Evolutionary conservation across 2,888 invertebrate genomes (phyloP).

Genomic region (Polyommatus iphigenia): DNA sequence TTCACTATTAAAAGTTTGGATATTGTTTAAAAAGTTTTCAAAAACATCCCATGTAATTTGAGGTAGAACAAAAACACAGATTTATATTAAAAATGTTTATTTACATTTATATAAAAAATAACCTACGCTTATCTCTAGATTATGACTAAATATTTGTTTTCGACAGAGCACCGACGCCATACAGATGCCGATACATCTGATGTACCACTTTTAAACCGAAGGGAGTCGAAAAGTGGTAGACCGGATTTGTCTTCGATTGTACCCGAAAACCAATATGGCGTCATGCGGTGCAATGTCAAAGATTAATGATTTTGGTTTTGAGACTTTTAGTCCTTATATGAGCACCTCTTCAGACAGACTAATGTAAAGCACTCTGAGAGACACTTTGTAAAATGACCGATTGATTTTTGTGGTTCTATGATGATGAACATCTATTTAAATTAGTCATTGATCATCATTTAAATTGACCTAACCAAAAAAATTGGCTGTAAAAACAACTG

Average conservation of each 20-base stretch:
- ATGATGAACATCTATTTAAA: too few relatives aligned
- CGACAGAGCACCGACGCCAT: slow-evolving; percentile 64
- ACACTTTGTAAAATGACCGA: neutral
- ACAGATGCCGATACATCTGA: slow-evolving; percentile 26
- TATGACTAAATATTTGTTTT: slow-evolving; percentile 69
- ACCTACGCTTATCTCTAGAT: slow-evolving; percentile 40
- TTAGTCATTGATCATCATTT: too few relatives aligned
- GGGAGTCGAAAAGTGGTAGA: neutral
- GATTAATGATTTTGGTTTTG: slow-evolving; percentile 40
- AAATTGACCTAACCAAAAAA: neutral
- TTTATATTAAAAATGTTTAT: slow-evolving; percentile 41
- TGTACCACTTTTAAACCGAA: neutral
- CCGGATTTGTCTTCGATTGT: neutral
- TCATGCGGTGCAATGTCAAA: slow-evolving; percentile 61
- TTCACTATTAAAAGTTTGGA: neutral
- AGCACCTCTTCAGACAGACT: slow-evolving; percentile 69
- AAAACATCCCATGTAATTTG: neutral
- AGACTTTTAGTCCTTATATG: slow-evolving; percentile 45
- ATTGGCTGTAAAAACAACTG: neutral
- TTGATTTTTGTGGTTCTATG: too few relatives aligned
- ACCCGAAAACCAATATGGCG: neutral
- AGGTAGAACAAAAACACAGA: neutral
- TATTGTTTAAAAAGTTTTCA: neutral
- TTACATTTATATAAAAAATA: slow-evolving; percentile 44
- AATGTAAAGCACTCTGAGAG: neutral